Evolutionary conservation across 2,797 vertebrate species (phyloP).

Genomic region (Adelosebastes latens): DNA sequence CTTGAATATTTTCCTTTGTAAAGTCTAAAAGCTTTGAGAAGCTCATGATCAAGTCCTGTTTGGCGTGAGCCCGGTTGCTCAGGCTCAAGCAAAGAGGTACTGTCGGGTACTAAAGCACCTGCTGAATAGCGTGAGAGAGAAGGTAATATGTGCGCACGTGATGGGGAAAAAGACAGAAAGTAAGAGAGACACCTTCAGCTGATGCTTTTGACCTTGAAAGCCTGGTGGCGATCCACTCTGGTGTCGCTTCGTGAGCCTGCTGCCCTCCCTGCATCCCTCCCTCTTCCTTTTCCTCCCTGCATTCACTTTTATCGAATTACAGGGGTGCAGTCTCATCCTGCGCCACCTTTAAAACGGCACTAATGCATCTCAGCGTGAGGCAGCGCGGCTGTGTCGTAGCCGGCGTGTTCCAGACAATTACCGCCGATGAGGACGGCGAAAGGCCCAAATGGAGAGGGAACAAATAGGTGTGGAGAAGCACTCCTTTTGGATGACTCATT

Average conservation of each 20-base stretch:
- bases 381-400: slow-evolving; percentile 27
- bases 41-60: background rate
- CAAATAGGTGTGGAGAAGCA: slow-evolving; percentile 57
- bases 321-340: slow-evolving; percentile 46
- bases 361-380: slow-evolving; percentile 57
- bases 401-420: slow-evolving; percentile 60
- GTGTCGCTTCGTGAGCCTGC: slow-evolving; percentile 5
- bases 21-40: background rate
- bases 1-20: background rate
- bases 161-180: slow-evolving; percentile 6
- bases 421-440: slow-evolving; percentile 16
- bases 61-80: background rate
- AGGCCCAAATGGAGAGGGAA: slow-evolving; percentile 48
- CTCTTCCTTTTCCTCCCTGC: slow-evolving; percentile 1
- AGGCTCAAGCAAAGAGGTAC: background rate
- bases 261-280: slow-evolving; percentile 1
- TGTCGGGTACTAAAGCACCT: background rate
- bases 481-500: slow-evolving; percentile 60
- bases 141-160: background rate
- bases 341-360: slow-evolving; percentile 46
- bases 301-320: slow-evolving; percentile 64
- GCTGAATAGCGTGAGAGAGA: background rate
- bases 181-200: slow-evolving; percentile 44
- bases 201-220: slow-evolving; percentile 66
- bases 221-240: slow-evolving; percentile 46